These are phyloP conservation scores for Silurus aristotelis DNA, from an alignment of 2,797 vertebrate species.

Conservation along the genomic window DNA sequence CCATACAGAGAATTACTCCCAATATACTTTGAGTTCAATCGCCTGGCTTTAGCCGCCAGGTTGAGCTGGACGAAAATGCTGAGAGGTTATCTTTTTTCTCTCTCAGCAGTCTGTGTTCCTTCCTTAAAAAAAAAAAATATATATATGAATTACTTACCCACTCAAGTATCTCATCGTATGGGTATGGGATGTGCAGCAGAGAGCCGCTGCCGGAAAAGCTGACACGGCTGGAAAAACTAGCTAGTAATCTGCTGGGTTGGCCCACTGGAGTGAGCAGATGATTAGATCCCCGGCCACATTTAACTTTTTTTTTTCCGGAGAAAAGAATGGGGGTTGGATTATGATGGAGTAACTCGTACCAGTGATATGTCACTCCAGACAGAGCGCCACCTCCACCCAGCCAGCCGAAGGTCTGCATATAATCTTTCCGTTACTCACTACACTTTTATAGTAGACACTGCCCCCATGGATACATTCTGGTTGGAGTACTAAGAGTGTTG, in stretches of 20 bases:
- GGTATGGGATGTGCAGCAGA: constrained; percentile 35
- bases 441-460: constrained; percentile 46
- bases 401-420: constrained; percentile 56
- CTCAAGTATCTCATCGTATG: constrained; percentile 59
- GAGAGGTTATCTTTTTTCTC: constrained; percentile 54
- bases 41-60: constrained; percentile 19
- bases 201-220: constrained; percentile 57
- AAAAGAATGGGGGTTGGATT: constrained; percentile 47
- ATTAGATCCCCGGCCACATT: constrained; percentile 59
- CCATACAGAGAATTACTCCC: constrained; percentile 17
- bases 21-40: constrained; percentile 25
- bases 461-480: constrained; percentile 25
- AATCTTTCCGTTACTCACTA: constrained; percentile 59
- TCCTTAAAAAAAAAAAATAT: constrained; percentile 45
- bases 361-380: constrained; percentile 49
- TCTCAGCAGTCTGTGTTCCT: constrained; percentile 53
- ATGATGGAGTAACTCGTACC: constrained; percentile 52
- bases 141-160: constrained; percentile 62
- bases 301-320: constrained; percentile 42
- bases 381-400: constrained; percentile 38
- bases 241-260: constrained; percentile 57
- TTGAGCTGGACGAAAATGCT: constrained; percentile 47
- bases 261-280: constrained; percentile 58
- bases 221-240: constrained; percentile 64
- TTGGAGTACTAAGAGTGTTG: neutral